Conservation (phyloP, 2,797 vertebrate species). For the Schizopygopsis pylzovi region DNA sequence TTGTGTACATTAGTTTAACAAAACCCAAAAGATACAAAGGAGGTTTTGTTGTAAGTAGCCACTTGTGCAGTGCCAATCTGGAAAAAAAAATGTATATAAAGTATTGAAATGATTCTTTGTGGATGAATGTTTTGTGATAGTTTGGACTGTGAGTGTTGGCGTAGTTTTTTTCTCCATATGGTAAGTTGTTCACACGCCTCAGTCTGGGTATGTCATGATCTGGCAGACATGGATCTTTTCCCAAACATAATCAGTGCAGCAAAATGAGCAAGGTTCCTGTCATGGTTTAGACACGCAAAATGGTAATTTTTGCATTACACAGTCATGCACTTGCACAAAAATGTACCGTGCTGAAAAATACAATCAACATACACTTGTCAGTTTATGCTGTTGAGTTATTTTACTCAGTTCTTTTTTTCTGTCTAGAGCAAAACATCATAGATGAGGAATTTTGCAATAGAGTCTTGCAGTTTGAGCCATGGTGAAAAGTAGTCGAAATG, state of each 20-base stretch:
- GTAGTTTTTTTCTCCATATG: constrained; percentile 23
- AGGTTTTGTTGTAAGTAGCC: neutral
- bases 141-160: neutral
- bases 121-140: neutral
- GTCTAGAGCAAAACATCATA: neutral
- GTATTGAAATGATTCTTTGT: neutral
- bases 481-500: neutral
- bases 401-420: neutral
- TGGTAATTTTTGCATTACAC: neutral
- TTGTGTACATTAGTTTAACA: neutral
- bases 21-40: neutral
- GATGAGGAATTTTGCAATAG: neutral
- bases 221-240: constrained; percentile 13
- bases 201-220: constrained; percentile 7
- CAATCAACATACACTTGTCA: neutral
- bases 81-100: neutral
- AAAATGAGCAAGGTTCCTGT: neutral
- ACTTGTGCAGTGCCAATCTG: neutral
- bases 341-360: constrained; percentile 4
- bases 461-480: neutral
- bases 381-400: neutral
- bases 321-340: constrained; percentile 3
- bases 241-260: constrained; percentile 31
- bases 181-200: constrained; percentile 19
- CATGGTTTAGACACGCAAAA: neutral